Evolutionary conservation across 2,888 invertebrate genomes (phyloP), one percentile per base, ranked within the genome.

Genomic region (Microctonus brassicae): DNA sequence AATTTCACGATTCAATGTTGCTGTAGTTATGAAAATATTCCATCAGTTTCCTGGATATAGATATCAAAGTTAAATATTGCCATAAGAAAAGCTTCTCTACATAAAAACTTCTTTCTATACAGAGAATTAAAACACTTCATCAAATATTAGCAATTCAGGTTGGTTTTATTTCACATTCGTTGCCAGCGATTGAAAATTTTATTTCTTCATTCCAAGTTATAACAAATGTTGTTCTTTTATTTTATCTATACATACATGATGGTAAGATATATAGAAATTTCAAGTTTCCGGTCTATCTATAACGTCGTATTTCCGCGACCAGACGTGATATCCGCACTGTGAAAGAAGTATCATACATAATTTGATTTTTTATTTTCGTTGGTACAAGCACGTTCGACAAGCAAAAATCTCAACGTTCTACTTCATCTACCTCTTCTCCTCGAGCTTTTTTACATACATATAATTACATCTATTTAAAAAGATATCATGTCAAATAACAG

Each of bases 311-410:
- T 58, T 58, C 33, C 33, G 20, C 17, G 58, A 58, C 9, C 58
- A n/a, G 34, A 58, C 58, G 33, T 34, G 55, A 55, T 24, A 29
- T 58, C 33, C 58, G 58, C 2, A 58, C 58, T 34, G 58, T 34
- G 55, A 22, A 20, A 47, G 47, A 17, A 17, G 7, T n/a, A n/a
- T 17, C 17, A 47, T 34, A 58, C 33, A 34, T 58, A 58, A 58
- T 58, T 58, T 34, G 29, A 33, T 58, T n/a, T n/a, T n/a, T 58
- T n/a, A 9, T 58, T 33, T 58, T 33, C 7, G 26, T 10, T n/a
- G 29, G 33, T 34, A 58, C 34, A 24, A 55, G 26, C 55, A 55
- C 55, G 55, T 55, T 55, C 26, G 55, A 22, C 61, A 11, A 34
- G 17, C 47, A 11, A 63, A 63, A 42, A 63, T 42, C 47, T 42